These are phyloP conservation scores for Lysandra bellargus DNA, from an alignment of 2,888 invertebrate species.

Conservation along the genomic window DNA sequence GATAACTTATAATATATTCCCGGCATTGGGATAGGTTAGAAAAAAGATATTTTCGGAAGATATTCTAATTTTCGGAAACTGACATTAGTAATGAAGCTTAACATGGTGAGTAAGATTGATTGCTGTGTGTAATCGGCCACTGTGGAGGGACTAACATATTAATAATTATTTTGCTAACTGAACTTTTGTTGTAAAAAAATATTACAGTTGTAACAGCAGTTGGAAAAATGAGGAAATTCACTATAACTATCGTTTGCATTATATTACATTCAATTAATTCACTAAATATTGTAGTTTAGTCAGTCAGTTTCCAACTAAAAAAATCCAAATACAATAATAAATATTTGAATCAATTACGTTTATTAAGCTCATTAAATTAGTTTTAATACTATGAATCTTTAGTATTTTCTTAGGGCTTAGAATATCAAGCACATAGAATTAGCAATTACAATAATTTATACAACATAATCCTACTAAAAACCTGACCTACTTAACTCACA, in stretches of 20 bases:
- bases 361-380: too few species aligned
- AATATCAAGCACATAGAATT: too few species aligned
- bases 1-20: not conserved
- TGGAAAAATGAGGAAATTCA: too few species aligned
- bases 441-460: not conserved
- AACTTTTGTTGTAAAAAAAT: constrained; percentile 6
- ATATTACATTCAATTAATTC: too few species aligned
- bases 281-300: too few species aligned
- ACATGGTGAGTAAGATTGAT: constrained; percentile 7
- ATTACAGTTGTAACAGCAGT: not conserved
- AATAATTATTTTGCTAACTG: not conserved
- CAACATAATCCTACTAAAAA: not conserved
- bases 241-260: too few species aligned
- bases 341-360: too few species aligned
- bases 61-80: not conserved
- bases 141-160: constrained; percentile 8
- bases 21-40: not conserved
- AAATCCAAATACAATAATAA: too few species aligned
- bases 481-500: constrained; percentile 2
- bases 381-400: too few species aligned
- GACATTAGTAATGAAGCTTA: constrained; percentile 14
- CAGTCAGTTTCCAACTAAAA: too few species aligned
- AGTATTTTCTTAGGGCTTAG: too few species aligned
- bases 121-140: not conserved
- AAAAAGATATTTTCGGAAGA: not conserved